These are phyloP conservation scores for Tolmerus cingulatus DNA, from an alignment of 2,888 invertebrate species.

Conservation along the genomic window DNA sequence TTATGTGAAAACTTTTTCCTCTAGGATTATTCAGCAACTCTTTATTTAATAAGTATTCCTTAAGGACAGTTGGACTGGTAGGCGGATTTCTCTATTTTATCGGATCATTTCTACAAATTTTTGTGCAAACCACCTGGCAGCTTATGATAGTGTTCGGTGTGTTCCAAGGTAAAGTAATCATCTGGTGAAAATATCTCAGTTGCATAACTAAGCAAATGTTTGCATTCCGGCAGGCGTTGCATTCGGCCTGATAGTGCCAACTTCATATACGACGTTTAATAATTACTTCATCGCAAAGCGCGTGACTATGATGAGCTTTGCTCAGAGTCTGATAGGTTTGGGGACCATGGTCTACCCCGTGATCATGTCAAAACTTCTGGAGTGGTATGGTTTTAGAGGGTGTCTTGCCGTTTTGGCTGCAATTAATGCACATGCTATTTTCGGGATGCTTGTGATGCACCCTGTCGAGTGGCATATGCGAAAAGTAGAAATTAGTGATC, in stretches of 20 bases:
- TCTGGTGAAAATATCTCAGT: background rate
- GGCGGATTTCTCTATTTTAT: constrained; percentile 72
- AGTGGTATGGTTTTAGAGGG: constrained; percentile 75
- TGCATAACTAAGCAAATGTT: constrained; percentile 44
- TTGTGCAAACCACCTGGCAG: constrained; percentile 70
- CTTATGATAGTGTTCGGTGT: constrained; percentile 72
- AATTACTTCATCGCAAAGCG: constrained; percentile 76
- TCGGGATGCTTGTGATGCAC: constrained; percentile 76
- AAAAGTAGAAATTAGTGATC: constrained; percentile 63
- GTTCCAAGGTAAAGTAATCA: constrained; percentile 65
- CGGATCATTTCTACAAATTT: constrained; percentile 71
- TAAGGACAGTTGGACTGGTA: constrained; percentile 72
- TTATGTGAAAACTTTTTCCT: constrained; percentile 54
- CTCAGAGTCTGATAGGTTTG: constrained; percentile 75
- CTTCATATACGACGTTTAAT: constrained; percentile 77
- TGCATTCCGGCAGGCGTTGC: constrained; percentile 68
- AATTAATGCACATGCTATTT: constrained; percentile 71
- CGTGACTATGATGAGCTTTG: constrained; percentile 76
- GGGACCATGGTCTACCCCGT: constrained; percentile 75
- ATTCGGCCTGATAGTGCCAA: constrained; percentile 76
- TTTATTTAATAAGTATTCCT: constrained; percentile 71
- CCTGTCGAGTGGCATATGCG: constrained; percentile 77
- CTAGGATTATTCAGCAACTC: constrained; percentile 74
- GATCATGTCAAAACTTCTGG: constrained; percentile 69
- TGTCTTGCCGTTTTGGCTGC: constrained; percentile 73